A percentile compares a stretch with the other conserved stretches of the same genome.
Conservation (phyloP, 2,888 invertebrate species). For the Hyposoter dolosus region DNA sequence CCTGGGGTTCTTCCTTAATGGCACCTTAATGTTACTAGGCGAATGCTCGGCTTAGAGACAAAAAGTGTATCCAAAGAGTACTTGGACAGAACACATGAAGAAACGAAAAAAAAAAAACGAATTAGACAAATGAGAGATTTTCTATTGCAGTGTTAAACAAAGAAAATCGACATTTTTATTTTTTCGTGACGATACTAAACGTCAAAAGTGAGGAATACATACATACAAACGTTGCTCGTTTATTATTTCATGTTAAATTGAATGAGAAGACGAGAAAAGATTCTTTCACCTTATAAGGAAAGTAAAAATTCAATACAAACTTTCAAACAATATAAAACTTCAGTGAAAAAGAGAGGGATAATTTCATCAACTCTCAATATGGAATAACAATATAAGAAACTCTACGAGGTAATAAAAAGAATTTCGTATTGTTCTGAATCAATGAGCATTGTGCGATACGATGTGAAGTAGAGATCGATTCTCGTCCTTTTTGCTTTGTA, state of each 20-base stretch:
- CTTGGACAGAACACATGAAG: constrained; percentile 22
- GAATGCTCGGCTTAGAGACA: constrained; percentile 47
- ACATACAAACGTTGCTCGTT: not conserved
- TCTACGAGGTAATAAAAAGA: not conserved
- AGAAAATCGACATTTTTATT: not conserved
- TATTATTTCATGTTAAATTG: not conserved
- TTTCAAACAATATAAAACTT: not conserved
- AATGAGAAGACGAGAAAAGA: not conserved
- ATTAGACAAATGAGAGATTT: not conserved
- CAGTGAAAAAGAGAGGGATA: not conserved
- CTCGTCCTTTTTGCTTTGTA: not conserved
- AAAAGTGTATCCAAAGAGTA: constrained; percentile 46
- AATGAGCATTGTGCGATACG: constrained; percentile 13
- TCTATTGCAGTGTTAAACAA: constrained; percentile 13
- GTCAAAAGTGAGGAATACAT: too few species aligned
- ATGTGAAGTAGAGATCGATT: constrained; percentile 9
- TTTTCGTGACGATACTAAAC: not conserved
- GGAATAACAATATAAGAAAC: not conserved
- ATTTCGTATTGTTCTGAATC: constrained; percentile 5
- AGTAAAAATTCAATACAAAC: not conserved
- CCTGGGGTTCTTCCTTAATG: constrained; percentile 54
- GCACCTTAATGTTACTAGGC: constrained; percentile 49
- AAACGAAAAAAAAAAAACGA: not conserved
- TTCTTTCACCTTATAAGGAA: not conserved
- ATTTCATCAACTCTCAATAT: not conserved